Evolutionary conservation across 2,888 invertebrate species (phyloP).

Genomic region (Microctonus hyperodae): DNA sequence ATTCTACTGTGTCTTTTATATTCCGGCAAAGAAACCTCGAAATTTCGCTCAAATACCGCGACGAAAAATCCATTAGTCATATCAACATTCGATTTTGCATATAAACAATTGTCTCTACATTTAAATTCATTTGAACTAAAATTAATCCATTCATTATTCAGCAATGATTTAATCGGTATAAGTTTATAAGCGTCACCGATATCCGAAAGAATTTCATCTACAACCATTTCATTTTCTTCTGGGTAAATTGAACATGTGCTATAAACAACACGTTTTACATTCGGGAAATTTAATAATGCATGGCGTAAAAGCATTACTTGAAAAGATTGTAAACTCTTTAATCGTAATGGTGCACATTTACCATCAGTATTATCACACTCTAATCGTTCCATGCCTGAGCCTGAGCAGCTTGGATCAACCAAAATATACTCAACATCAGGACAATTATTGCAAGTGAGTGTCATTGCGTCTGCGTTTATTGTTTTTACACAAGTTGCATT

Average conservation of each 20-base stretch:
- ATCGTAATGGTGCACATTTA: conserved; percentile 65
- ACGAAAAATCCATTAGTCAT: conserved; percentile 95
- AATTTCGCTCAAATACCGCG: conserved; percentile 79
- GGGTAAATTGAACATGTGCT: conserved; percentile 93
- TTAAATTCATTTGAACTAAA: conserved; percentile 72
- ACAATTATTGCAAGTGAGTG: conserved; percentile 68
- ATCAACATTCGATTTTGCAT: conserved; percentile 78
- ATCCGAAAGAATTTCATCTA: conserved; percentile 71
- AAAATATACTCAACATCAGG: conserved; percentile 85
- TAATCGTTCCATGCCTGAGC: conserved; percentile 77
- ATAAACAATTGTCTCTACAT: conserved; percentile 77
- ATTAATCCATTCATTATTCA: conserved; percentile 74
- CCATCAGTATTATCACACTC: conserved; percentile 64
- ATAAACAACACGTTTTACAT: conserved; percentile 86
- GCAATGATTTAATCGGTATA: conserved; percentile 68
- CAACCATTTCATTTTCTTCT: conserved; percentile 93
- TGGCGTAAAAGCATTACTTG: conserved; percentile 86
- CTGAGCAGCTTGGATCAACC: conserved; percentile 97
- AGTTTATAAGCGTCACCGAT: conserved; percentile 66
- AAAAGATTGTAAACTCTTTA: conserved; percentile 75
- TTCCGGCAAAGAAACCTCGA: conserved; percentile 49
- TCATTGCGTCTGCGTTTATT: conserved; percentile 76
- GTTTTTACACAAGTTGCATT: conserved; percentile 75
- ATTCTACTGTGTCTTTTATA: conserved; percentile 32
- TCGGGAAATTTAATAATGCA: conserved; percentile 84